Evolutionary conservation across 2,797 vertebrate species (phyloP), one percentile per base, ranked within the genome.

Genomic region (Oophaga sylvatica): DNA sequence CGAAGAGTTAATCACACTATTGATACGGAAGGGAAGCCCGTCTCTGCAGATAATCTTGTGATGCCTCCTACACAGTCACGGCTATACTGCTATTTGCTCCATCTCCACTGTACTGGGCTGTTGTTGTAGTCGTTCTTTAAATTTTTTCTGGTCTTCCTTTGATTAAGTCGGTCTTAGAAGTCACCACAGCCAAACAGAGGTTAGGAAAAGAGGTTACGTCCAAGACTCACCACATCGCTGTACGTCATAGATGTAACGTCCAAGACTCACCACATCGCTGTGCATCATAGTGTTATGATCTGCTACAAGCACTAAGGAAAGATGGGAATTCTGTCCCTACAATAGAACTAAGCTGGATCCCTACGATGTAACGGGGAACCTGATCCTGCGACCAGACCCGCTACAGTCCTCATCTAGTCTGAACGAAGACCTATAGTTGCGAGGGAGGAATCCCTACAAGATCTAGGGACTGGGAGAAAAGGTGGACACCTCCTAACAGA

Each of bases 31-130:
- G 7, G 60, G 60, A n/a, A 26, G 19, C 78, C 20, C 31, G 13
- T 41, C 31, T 62, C 60, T 26, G 26, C 26, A 26, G 26, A 26
- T 26, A 26, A 26, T 26, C 0, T 26, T 26, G 16, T 41, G 2
- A 35, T 48, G 17, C 35, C 60, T 63, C 79, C 79, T 65, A 65
- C 79, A 81, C 79, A 65, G 41, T 65, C 22, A 22, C 65, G 79
- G 41, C n/a, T 65, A 63, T n/a, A 29, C 60, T 81, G 63, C 48
- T 65, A 81, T 65, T 48, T 65, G 16, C 79, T 78, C 53, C 53
- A 29, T 78, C 22, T 73, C 79, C 60, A 2, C 78, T 26, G n/a
- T 62, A 63, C 79, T 45, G 35, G 60, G 31, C 60, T 35, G 41
- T 80, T 63, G 63, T 80, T 63, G 41, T 31, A 63, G 19, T 45